Conservation (phyloP, 2,113 vertebrate genomes). For the Heterotis niloticus region DNA sequence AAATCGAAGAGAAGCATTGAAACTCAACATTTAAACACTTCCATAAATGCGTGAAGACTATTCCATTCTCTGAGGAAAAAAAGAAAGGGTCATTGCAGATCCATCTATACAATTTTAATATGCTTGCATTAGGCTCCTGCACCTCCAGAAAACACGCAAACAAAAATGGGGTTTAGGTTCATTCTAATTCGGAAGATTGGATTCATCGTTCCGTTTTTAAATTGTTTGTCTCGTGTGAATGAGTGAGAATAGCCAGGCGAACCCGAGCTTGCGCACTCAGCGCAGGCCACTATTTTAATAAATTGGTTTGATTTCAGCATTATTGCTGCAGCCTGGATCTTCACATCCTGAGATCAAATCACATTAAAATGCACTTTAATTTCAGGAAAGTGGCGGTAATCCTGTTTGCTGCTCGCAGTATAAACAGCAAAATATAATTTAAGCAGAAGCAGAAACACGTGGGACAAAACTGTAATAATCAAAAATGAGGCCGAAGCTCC, state of each 20-base stretch:
- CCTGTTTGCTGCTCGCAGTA: constrained; percentile 67
- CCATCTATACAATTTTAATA: not conserved
- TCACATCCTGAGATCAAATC: constrained; percentile 72
- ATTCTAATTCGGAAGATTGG: not conserved
- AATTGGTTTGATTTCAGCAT: constrained; percentile 71
- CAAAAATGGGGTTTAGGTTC: not conserved
- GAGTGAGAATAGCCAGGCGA: constrained; percentile 28
- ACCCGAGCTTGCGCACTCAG: constrained; percentile 23
- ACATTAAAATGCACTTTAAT: constrained; percentile 73
- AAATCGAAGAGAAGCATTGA: no score
- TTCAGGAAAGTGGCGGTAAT: constrained; percentile 73
- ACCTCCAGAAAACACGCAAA: not conserved
- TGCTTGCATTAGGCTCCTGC: not conserved
- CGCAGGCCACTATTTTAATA: constrained; percentile 55
- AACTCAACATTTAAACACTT: not conserved
- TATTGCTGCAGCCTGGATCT: constrained; percentile 68
- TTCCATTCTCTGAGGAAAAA: not conserved
- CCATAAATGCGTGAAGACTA: not conserved
- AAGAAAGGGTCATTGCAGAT: not conserved
- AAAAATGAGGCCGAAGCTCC: constrained; percentile 68
- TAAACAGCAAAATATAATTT: constrained; percentile 74
- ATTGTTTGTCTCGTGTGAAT: constrained; percentile 31
- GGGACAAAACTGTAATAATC: constrained; percentile 67
- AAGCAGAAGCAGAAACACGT: constrained; percentile 65
- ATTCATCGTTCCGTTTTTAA: not conserved